Evolutionary conservation across 1,140 invertebrate genomes (phyloP), one percentile per base, ranked within the genome.

Genomic region (Cardiocondyla obscurior): DNA sequence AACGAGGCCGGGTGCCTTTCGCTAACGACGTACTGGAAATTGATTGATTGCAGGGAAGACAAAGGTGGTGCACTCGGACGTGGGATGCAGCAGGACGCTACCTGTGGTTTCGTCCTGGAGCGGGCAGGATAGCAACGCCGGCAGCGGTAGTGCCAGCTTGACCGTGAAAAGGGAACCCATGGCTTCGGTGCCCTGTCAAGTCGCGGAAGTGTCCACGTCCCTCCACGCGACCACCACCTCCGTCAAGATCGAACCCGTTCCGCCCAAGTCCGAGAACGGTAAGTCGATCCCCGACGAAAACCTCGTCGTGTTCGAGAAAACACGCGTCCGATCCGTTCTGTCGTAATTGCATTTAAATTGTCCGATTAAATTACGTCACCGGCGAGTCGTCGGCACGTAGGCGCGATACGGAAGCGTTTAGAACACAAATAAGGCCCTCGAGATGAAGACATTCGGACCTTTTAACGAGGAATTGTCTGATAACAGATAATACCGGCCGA

Each of bases 191-290:
- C 94, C 94, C 19, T 96, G 95, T 88, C 95, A 96, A 92, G 95
- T 96, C 65, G 95, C 95, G 67, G 95, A 96, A 89, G 95, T 96
- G n/a, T 95, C 95, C 14, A 96, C 95, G 33, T 96, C 95, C 70
- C 94, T 95, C 83, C 94, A 95, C 77, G 93, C 95, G 19, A 92
- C 94, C 79, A 90, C 94, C 76, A 92, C 93, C 76, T 90, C 94
- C 5, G 93, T 93, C 25, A 93, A 93, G 84, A 94, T 94, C 67
- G 93, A 94, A 60, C 93, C 93, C 22, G 88, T 92, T 57, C 91
- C 90, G 55, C 89, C 91, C 22, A 93, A 94, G 84, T 91, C 92
- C 25, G 92, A 93, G 87, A 94, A 92, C 70, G 93, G 93, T 93
- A 70, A 91, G 92, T 82, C 33, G 33, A 42, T 14, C 39, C 14